A percentile compares a stretch with the other conserved stretches of the same genome.
These are phyloP conservation scores for Styela clava DNA, from an alignment of 23 tunicate species.

Conservation along the genomic window DNA sequence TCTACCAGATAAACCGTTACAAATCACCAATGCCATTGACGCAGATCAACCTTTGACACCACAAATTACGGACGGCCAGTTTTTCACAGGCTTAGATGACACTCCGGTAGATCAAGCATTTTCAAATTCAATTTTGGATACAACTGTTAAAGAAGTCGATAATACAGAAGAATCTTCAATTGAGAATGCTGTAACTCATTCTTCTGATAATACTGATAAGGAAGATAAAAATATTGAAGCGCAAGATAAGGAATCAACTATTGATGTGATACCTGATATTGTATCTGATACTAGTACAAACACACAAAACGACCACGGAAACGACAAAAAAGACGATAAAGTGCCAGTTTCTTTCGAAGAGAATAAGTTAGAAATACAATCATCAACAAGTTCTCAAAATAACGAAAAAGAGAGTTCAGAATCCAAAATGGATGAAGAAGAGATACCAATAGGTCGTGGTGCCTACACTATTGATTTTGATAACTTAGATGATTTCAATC, in stretches of 20 bases:
- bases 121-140: background rate
- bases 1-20: background rate
- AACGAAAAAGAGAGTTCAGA: background rate
- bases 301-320: background rate
- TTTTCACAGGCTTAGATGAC: background rate
- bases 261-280: background rate
- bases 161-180: background rate
- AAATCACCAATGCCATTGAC: background rate
- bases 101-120: background rate
- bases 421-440: background rate
- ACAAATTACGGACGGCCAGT: background rate
- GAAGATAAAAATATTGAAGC: background rate
- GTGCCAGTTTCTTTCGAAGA: background rate
- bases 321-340: background rate
- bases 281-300: background rate
- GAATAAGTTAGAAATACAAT: background rate
- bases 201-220: background rate
- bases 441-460: conserved; percentile 10
- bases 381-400: background rate
- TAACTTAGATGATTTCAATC: conserved; percentile 5
- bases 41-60: background rate
- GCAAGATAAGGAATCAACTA: background rate
- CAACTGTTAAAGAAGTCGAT: background rate
- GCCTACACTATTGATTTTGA: conserved; percentile 17
- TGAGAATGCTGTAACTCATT: background rate